Percentiles rank a stretch among this genome's conserved stretches.
phyloP scores from a whole-genome alignment of 2,113 vertebrate genomes.

The Myocastor coypus region DNA sequence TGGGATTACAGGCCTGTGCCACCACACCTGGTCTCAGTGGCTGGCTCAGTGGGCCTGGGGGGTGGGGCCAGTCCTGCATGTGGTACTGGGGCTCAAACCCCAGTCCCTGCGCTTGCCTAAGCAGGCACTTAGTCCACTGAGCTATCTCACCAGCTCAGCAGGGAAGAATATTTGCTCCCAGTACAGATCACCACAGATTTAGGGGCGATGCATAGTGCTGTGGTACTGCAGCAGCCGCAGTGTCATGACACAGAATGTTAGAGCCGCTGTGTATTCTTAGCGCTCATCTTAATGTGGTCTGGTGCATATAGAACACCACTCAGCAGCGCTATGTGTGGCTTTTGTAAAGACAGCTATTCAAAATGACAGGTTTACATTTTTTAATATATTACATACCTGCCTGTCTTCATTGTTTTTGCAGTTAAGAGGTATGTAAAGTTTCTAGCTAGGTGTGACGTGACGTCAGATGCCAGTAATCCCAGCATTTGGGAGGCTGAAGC shows the following conservation, averaged over 20 bases:
- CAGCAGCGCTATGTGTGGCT: background rate
- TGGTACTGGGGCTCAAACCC: too few relatives aligned
- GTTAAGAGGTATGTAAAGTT: background rate
- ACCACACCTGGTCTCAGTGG: too few relatives aligned
- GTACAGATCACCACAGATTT: background rate
- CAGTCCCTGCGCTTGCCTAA: too few relatives aligned
- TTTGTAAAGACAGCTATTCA: conserved; percentile 10
- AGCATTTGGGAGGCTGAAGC: background rate
- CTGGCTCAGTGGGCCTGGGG: too few relatives aligned
- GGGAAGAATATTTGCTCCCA: background rate
- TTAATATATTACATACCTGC: background rate
- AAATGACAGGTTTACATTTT: background rate
- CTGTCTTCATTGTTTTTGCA: background rate
- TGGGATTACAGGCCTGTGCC: too few relatives aligned
- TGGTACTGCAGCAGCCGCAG: background rate
- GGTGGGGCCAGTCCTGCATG: too few relatives aligned
- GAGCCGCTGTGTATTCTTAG: background rate
- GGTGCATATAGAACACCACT: background rate
- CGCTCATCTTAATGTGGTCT: background rate
- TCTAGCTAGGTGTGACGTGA: background rate
- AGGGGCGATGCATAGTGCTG: background rate
- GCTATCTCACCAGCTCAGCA: background rate
- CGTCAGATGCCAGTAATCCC: background rate
- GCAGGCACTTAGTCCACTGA: too few relatives aligned
- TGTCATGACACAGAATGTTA: background rate